Evolutionary conservation across 2,888 invertebrate species (phyloP).

Genomic region (Belgica antarctica): DNA sequence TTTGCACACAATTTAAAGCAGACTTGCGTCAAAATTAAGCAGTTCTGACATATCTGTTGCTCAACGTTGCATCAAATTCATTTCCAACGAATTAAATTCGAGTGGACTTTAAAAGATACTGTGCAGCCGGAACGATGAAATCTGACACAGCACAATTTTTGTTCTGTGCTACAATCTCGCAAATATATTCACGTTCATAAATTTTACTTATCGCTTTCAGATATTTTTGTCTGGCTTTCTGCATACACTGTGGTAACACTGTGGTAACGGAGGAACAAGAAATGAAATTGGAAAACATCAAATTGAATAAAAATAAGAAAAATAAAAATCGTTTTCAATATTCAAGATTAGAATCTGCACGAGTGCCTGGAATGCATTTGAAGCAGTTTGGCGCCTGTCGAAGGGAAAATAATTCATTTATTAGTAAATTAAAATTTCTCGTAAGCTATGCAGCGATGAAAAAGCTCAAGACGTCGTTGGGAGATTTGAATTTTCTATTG

Average conservation of each 20-base stretch:
- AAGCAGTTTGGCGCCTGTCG: constrained; percentile 39
- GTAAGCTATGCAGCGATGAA: background rate
- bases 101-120: background rate
- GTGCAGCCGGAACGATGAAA: background rate
- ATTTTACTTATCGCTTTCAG: constrained; percentile 10
- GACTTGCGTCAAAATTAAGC: no score
- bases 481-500: background rate
- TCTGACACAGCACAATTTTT: background rate
- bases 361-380: constrained; percentile 23
- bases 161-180: background rate
- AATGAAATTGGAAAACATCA: background rate
- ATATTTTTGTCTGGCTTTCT: background rate
- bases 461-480: background rate
- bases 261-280: background rate
- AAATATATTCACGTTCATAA: background rate
- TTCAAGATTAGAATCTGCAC: background rate
- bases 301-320: background rate
- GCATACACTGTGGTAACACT: background rate
- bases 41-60: no score
- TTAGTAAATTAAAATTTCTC: background rate
- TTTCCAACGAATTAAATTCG: background rate
- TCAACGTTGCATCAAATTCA: no score
- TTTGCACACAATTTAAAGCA: no score
- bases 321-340: constrained; percentile 16
- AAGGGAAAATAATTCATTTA: constrained; percentile 22